Base-by-base conservation (phyloP, 37 sponge, comb jelly and placozoan genomes). In the Hormiphora californensis region DNA sequence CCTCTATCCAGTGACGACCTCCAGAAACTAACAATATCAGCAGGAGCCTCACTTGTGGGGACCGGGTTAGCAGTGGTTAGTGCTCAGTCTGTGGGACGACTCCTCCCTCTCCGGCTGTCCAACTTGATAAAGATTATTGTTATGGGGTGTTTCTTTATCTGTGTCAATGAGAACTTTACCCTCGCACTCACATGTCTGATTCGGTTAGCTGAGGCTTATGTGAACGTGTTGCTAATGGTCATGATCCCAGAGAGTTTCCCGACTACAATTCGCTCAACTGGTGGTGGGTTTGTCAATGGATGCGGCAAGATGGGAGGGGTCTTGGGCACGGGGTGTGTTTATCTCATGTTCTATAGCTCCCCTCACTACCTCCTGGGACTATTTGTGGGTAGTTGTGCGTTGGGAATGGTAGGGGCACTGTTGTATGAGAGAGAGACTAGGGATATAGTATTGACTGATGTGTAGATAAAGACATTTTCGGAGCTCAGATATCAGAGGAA, bases 171-270 rank as follows among this genome's bases (percentile, higher is more conserved):
- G 17, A 65, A 35, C 67, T 2, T 30, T 2, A 33, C 33, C 17
- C 17, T 65, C 4, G 67, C 27, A 5, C n/a, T 38, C 4, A 36
- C 37, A 30, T 36, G 38, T 33, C 3, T 33, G 8, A 32, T 11
- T 33, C 32, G 35, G 35, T 1, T 65, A 7, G 37, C 17, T 33
- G 17, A 65, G 67, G 4, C 7, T 17, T 34, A 9, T 7, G 1
- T 65, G 15, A 65, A 65, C 28, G 35, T 28, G 4, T 19, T 28
- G 17, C 12, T 73, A 4, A 43, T 43, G 81, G 43, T 73, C 81
- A 73, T 73, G 46, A 37, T 73, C 7, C 81, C 81, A 3, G 81
- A 73, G 38, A 25, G 28, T 33, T 73, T 73, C 38, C 81, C 81
- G 30, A 73, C 81, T 1, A 40, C 19, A 1, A 19, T 73, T 3